Conservation (phyloP, 1,140 invertebrate genomes). For the Hydropsyche tenuis region DNA sequence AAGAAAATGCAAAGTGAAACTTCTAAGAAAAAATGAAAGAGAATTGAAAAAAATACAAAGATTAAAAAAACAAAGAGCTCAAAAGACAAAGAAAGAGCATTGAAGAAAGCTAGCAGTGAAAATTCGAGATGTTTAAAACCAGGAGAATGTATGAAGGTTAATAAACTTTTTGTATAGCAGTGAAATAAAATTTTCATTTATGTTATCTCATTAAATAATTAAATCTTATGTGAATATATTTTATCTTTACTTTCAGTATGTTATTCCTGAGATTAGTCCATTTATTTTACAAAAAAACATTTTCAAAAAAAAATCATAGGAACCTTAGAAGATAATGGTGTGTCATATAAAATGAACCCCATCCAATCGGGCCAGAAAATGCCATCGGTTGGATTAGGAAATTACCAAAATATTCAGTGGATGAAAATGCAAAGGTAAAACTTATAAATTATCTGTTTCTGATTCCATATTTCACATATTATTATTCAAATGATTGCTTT, state of each 20-base stretch:
- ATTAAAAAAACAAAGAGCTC: neutral
- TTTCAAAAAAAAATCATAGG: conserved; percentile 52
- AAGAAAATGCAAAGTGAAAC: neutral
- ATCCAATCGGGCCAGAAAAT: conserved; percentile 1
- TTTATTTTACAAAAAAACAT: conserved; percentile 53
- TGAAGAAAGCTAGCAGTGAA: conserved; percentile 47
- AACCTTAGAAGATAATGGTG: conserved; percentile 53
- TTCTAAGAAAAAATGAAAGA: neutral
- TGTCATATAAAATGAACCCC: conserved; percentile 51
- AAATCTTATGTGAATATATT: conserved; percentile 14
- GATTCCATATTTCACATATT: conserved; percentile 12
- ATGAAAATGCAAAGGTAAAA: conserved; percentile 2
- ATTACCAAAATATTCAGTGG: conserved; percentile 1
- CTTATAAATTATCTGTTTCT: neutral
- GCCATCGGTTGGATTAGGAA: conserved; percentile 12
- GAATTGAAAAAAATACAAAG: neutral
- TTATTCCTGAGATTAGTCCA: conserved; percentile 62
- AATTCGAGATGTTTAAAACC: conserved; percentile 59
- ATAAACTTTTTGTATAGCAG: conserved; percentile 35
- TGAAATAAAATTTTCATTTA: conserved; percentile 5
- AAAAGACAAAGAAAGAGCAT: conserved; percentile 52
- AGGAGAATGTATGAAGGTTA: conserved; percentile 66
- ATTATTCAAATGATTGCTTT: too few relatives aligned
- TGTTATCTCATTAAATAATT: conserved; percentile 5
- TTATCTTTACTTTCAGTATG: conserved; percentile 53